phyloP scores from a whole-genome alignment of 92 coral and sea anemone genomes.

The Chrysogorgia sp. region DNA sequence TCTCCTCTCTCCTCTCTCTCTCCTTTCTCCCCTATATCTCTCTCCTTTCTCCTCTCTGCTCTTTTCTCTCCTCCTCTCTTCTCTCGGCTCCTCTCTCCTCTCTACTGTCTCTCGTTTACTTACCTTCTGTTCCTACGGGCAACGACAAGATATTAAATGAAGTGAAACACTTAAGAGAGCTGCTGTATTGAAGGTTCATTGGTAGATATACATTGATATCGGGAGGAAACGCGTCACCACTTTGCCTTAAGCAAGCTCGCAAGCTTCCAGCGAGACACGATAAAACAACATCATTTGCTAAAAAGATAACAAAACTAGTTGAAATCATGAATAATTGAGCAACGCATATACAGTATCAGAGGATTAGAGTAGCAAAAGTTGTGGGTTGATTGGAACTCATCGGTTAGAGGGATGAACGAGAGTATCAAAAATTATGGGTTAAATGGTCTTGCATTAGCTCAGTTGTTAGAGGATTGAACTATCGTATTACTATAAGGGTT shows the following conservation, averaged over 20 bases:
- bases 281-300: slow-evolving; percentile 32
- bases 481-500: too few species aligned
- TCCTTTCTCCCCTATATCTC: neutral
- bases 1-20: neutral
- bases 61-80: neutral
- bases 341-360: too few species aligned
- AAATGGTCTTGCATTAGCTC: too few species aligned
- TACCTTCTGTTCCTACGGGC: slow-evolving; percentile 46
- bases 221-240: slow-evolving; percentile 23
- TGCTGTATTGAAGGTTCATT: slow-evolving; percentile 31
- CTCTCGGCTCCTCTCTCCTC: neutral
- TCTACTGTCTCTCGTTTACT: neutral
- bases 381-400: too few species aligned
- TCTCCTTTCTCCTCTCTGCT: neutral
- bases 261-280: slow-evolving; percentile 42
- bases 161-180: slow-evolving; percentile 11
- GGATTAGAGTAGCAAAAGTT: too few species aligned
- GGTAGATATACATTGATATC: slow-evolving; percentile 26
- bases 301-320: neutral
- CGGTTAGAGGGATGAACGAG: too few species aligned
- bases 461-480: too few species aligned
- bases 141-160: slow-evolving; percentile 30
- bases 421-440: too few species aligned
- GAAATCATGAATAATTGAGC: neutral
- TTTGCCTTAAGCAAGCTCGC: slow-evolving; percentile 17